Base-by-base conservation (phyloP, 2,888 invertebrate genomes). In the Heliconius aoede region DNA sequence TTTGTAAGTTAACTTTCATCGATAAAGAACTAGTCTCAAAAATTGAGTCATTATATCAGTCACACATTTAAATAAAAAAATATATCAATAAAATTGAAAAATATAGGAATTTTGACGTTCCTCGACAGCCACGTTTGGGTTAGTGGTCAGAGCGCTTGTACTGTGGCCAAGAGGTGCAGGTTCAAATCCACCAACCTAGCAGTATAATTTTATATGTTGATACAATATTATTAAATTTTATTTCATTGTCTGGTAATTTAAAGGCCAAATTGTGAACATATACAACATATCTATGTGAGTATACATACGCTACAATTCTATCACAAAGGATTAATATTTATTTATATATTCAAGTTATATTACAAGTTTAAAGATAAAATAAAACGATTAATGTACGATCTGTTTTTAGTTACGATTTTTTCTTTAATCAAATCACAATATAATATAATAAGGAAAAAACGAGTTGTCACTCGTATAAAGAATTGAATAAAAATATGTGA, bases 21-120 rank as follows among this genome's bases (percentile, higher is more conserved):
- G 74, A 74, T 69, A 30, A 18, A 58, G 18, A 26, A 69, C 74
- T 74, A 74, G 74, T 74, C 74, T 26, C 74, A 51, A 4, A 51
- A 21, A 32, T 26, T 46, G 68, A 46, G 28, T 61, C n/a, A 68
- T 28, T 60, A n/a, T 61, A 30, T 40, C n/a, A 46, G 9, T 64
- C 64, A 32, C 1, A 62, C 30, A 15, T 28, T 21, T 64, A 21
- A 13, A 24, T 32, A 1, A 26, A 60, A 5, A 28, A 5, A 15
- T 60, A 15, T 60, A 60, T 26, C 26, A 26, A 26, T 1, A 26
- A 46, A 46, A 46, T 46, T 18, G 21, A 46, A 46, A 46, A 7
- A n/a, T 58, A 24, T 26, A 24, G 24, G 58, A 58, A 58, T 58
- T 24, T 58, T 24, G 28, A 7, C 26, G 18, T 61, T 28, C 7